Conservation (phyloP, 2,113 vertebrate genomes). For the Euleptes europaea region DNA sequence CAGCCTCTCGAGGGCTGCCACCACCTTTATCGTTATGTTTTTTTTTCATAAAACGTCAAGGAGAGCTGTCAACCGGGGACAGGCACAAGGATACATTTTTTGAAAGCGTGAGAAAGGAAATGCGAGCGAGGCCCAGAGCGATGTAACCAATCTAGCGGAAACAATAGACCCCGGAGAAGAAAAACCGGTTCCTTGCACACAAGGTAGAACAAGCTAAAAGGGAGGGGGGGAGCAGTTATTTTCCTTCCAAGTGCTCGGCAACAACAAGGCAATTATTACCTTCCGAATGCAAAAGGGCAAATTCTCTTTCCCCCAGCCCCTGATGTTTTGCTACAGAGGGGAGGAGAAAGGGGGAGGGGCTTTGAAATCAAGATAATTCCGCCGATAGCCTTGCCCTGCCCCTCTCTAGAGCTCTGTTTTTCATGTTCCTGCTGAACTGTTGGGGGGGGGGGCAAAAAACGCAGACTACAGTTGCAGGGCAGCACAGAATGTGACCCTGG, state of each 20-base stretch:
- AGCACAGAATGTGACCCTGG: too few relatives aligned
- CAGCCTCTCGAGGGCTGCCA: not conserved
- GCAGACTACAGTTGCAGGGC: not conserved
- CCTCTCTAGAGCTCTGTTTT: not conserved
- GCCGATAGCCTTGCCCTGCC: not conserved
- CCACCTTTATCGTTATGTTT: not conserved
- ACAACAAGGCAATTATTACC: not conserved
- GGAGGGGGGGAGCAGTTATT: not conserved
- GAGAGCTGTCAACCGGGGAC: not conserved
- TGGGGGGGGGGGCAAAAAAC: not conserved
- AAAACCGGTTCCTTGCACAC: slow-evolving; percentile 68
- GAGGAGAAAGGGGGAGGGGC: not conserved
- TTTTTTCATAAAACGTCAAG: not conserved
- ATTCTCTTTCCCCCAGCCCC: not conserved
- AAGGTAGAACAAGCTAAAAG: slow-evolving; percentile 56
- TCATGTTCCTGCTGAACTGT: not conserved
- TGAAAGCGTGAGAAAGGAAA: slow-evolving; percentile 73
- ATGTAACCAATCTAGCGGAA: slow-evolving; percentile 67
- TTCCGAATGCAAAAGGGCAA: not conserved
- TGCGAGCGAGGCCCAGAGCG: slow-evolving; percentile 64
- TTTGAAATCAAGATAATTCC: not conserved
- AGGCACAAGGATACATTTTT: slow-evolving; percentile 24
- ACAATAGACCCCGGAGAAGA: slow-evolving; percentile 69
- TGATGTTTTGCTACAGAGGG: not conserved
- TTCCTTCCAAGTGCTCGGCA: too few relatives aligned